These are phyloP conservation scores for Pseudomyrmex flavicornis DNA, from an alignment of 1,140 invertebrate species.

Conservation along the genomic window DNA sequence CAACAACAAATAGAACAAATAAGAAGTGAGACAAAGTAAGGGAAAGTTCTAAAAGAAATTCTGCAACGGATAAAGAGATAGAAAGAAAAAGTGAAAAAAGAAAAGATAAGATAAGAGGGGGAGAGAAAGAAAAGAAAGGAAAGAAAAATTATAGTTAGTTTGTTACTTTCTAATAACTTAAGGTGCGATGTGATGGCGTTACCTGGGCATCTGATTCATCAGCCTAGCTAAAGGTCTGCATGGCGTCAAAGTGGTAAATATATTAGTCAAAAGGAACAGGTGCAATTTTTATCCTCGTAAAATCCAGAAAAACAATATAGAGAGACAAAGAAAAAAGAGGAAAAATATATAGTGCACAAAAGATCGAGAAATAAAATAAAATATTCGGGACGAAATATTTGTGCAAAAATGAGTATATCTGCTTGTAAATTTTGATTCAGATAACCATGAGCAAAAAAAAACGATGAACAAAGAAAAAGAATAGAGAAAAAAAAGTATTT, in stretches of 20 bases:
- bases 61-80: slow-evolving; percentile 4
- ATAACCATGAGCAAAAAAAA: slow-evolving; percentile 4
- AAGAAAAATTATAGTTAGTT: slow-evolving; percentile 14
- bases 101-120: slow-evolving; percentile 9
- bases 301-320: slow-evolving; percentile 68
- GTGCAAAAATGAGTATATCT: slow-evolving; percentile 15
- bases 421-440: slow-evolving; percentile 29
- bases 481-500: neutral
- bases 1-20: neutral
- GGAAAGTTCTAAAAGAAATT: neutral
- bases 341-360: slow-evolving; percentile 72
- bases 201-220: slow-evolving; percentile 85
- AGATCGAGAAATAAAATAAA: slow-evolving; percentile 54
- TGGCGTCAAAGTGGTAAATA: slow-evolving; percentile 85
- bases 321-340: neutral
- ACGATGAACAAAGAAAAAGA: slow-evolving; percentile 11
- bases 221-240: slow-evolving; percentile 86
- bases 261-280: slow-evolving; percentile 84
- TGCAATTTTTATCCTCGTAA: slow-evolving; percentile 81
- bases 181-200: slow-evolving; percentile 85
- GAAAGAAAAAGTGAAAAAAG: slow-evolving; percentile 37
- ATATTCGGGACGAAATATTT: slow-evolving; percentile 4
- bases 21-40: neutral
- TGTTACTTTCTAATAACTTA: slow-evolving; percentile 78
- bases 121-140: neutral